A percentile compares a stretch with the other conserved stretches of the same genome.
These are phyloP conservation scores for Pachypanchax playfairii DNA, from an alignment of 2,113 vertebrate genomes.

Conservation along the genomic window DNA sequence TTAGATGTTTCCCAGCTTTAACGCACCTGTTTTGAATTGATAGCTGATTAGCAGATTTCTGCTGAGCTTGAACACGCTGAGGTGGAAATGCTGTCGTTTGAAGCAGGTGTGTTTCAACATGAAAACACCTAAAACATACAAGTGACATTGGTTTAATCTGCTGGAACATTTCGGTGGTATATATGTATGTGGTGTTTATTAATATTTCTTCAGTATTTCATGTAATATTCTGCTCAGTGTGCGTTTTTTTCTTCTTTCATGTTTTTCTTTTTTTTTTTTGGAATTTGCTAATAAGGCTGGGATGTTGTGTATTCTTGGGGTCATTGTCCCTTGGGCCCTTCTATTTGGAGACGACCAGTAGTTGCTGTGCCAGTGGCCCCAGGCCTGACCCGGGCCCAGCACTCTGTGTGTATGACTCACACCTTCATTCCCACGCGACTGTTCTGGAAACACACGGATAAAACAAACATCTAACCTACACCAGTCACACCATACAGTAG, in stretches of 20 bases:
- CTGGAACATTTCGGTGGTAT: too few species aligned
- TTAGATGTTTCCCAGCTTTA: too few species aligned
- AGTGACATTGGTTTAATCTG: too few species aligned
- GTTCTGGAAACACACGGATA: conserved; percentile 46
- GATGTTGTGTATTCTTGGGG: conserved; percentile 24
- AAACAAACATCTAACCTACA: conserved; percentile 36
- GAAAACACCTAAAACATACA: too few species aligned
- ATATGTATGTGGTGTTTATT: too few species aligned
- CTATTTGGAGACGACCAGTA: conserved; percentile 57
- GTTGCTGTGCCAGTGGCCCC: conserved; percentile 44
- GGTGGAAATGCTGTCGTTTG: too few species aligned
- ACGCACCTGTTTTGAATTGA: too few species aligned
- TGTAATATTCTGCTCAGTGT: conserved; percentile 4
- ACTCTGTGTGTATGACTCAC: conserved; percentile 60
- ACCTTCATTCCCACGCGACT: conserved; percentile 44
- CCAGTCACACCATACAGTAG: conserved; percentile 23
- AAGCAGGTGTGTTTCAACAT: too few species aligned
- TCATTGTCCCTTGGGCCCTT: conserved; percentile 55
- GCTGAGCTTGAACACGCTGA: too few species aligned
- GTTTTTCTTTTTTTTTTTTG: conserved; percentile 1
- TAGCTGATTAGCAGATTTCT: too few species aligned
- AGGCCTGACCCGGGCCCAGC: conserved; percentile 18
- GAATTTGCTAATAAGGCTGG: conserved; percentile 33
- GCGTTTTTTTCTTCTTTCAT: too few species aligned
- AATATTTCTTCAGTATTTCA: neutral